phyloP scores from a whole-genome alignment of 2,888 invertebrate genomes.

The Tribolium freemani region DNA sequence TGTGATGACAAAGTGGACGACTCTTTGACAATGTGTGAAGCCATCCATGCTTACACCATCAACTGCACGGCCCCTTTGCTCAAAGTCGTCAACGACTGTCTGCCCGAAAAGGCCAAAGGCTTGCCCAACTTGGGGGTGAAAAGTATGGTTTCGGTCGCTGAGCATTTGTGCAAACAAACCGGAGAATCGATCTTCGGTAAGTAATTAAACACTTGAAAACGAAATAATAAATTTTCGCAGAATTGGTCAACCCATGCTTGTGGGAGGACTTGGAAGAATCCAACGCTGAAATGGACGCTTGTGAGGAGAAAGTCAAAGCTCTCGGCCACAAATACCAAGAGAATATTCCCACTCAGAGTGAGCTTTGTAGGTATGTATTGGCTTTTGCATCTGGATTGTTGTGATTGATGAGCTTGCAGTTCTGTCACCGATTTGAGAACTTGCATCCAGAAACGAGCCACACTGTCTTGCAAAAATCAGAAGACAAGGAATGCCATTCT shows the following conservation, averaged over 20 bases:
- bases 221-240: not conserved
- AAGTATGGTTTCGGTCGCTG: conserved; percentile 18
- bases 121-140: conserved; percentile 24
- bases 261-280: conserved; percentile 16
- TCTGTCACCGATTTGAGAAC: conserved; percentile 6
- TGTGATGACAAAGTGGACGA: conserved; percentile 27
- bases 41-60: conserved; percentile 4
- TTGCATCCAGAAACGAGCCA: not conserved
- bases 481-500: conserved; percentile 5
- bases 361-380: conserved; percentile 14
- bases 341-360: conserved; percentile 3
- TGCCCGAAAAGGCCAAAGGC: conserved; percentile 20
- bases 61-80: conserved; percentile 23
- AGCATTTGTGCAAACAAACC: conserved; percentile 23
- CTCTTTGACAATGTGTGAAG: conserved; percentile 22
- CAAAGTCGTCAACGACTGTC: conserved; percentile 18
- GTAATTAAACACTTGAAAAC: not conserved
- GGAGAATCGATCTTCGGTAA: conserved; percentile 31
- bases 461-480: conserved; percentile 8
- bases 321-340: not conserved
- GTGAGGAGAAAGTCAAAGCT: conserved; percentile 12
- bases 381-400: not conserved
- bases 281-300: not conserved
- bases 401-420: not conserved
- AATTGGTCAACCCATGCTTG: conserved; percentile 21